Base-by-base conservation (phyloP, 2,888 invertebrate species). In the Cabera pusaria region DNA sequence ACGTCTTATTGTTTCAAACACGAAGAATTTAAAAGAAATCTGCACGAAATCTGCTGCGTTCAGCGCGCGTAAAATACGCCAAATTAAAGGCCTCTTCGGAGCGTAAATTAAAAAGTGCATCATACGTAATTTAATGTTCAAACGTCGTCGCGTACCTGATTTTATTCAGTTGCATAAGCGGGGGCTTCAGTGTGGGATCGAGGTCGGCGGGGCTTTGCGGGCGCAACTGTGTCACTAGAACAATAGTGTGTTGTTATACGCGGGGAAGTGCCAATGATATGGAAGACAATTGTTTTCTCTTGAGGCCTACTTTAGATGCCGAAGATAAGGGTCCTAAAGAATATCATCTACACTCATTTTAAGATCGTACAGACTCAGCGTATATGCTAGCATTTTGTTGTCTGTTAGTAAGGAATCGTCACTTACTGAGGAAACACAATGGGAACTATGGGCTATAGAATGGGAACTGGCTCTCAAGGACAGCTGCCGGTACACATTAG, bases 101-200 rank as follows among this genome's bases (percentile, higher is more conserved):
- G 35, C 44, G 54, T 56, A 63, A 66, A 64, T 60, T 67, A 53
- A 58, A 53, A 57, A 55, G 50, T 59, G 59, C 56, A 62, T 56
- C 49, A 55, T 51, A 37, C 27, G 33, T 38, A 42, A 42, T 42
- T 29, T 51, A 61, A 56, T 52, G 44, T 50, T 52, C 44, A 57
- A 44, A n/a, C n/a, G n/a, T n/a, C 48, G 45, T 59, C 51, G 45
- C 52, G 42, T 55, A 63, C 59, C 61, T 42, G 56, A 57, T 62
- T 55, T 56, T 53, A 57, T 58, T 58, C 47, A 22, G 66, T 82
- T 81, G 72, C 78, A 72, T 81, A 82, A 81, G 72, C 47, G 56
- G 64, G 60, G 57, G 73, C 70, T 59, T 67, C 66, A 51, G 64
- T 74, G 79, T 82, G 83, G 75, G 82, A 82, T 82, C 64, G 72